A percentile compares a stretch with the other conserved stretches of the same genome.
These are phyloP conservation scores for Pachypanchax playfairii DNA, from an alignment of 2,113 vertebrate genomes.

Conservation along the genomic window DNA sequence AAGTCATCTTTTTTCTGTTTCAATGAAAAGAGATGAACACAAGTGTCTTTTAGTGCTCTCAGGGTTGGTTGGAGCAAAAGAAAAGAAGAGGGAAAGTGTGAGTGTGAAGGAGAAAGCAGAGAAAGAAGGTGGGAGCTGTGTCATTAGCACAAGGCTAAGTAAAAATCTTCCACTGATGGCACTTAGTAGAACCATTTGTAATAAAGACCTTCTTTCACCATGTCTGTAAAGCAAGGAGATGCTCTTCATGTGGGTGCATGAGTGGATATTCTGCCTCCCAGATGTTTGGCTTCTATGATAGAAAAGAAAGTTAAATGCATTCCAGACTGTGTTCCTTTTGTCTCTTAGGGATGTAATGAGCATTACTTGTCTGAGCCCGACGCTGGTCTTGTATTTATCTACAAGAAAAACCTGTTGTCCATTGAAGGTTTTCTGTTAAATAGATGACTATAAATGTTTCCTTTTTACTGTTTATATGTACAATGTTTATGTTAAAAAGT, in stretches of 20 bases:
- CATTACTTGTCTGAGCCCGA: conserved; percentile 15
- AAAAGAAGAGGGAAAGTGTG: conserved; percentile 20
- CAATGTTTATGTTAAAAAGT: no score
- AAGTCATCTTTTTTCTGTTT: conserved; percentile 64
- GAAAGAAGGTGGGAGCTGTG: conserved; percentile 59
- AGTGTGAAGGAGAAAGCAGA: conserved; percentile 44
- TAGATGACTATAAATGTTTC: not conserved
- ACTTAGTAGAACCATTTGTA: conserved; percentile 78
- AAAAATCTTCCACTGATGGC: conserved; percentile 69
- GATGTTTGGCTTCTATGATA: conserved; percentile 47
- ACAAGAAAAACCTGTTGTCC: not conserved
- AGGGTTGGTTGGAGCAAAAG: conserved; percentile 45
- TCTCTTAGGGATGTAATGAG: conserved; percentile 21
- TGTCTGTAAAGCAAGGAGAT: conserved; percentile 50
- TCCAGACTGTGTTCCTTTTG: conserved; percentile 10
- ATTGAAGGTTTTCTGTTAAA: not conserved
- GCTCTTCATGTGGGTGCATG: conserved; percentile 57
- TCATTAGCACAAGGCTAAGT: conserved; percentile 74
- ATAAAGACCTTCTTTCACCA: conserved; percentile 66
- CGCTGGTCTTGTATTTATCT: conserved; percentile 1
- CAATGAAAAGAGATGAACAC: conserved; percentile 66
- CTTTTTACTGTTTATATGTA: not conserved
- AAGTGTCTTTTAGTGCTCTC: conserved; percentile 72
- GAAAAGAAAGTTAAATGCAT: conserved; percentile 41
- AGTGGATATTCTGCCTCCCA: conserved; percentile 50